Evolutionary conservation across 2,113 vertebrate species (phyloP), one percentile per base, ranked within the genome.

Genomic region (Alosa alosa): DNA sequence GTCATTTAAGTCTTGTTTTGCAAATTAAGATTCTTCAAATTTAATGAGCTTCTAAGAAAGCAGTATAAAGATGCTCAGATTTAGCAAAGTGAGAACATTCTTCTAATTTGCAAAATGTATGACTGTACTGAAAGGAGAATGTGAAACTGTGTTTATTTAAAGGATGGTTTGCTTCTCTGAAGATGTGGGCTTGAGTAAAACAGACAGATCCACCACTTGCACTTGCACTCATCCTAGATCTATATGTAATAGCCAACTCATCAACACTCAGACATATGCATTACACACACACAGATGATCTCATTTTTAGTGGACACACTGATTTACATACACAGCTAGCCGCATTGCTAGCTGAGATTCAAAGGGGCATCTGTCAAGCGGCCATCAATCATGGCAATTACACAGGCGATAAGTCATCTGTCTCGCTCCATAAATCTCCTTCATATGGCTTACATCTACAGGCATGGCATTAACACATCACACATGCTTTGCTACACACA

Each of bases 391-490:
- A 15, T 36, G 64, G 10, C 31, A 72, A 72, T 31, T 72, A 36
- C 25, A 13, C 25, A 72, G 2, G 64, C 11, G 64, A 72, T 72
- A 31, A 72, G n/a, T 10, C 7, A 72, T 36, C 64, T 31, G 64
- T 78, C 72, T 78, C 72, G 1, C 72, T 78, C 72, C 31, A 78
- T 78, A 78, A 78, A 39, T 39, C 31, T 41, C 72, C 25, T 78
- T 36, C 31, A 78, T 78, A 78, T 78, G 72, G 72, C 25, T 72
- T 25, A 72, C n/a, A 78, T 78, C 31, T 36, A 78, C 72, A 39
- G 72, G 15, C 72, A 78, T 39, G 72, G 11, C 72, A 78, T 78
- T 78, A 78, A 39, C 3, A 39, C 3, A 17, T 2, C 17, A 11
- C 25, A 41, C 7, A 11, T 68, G 64, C 64, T 11, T 68, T 31